Base-by-base conservation (phyloP, 2,888 invertebrate genomes). In the Crossocerus cetratus region DNA sequence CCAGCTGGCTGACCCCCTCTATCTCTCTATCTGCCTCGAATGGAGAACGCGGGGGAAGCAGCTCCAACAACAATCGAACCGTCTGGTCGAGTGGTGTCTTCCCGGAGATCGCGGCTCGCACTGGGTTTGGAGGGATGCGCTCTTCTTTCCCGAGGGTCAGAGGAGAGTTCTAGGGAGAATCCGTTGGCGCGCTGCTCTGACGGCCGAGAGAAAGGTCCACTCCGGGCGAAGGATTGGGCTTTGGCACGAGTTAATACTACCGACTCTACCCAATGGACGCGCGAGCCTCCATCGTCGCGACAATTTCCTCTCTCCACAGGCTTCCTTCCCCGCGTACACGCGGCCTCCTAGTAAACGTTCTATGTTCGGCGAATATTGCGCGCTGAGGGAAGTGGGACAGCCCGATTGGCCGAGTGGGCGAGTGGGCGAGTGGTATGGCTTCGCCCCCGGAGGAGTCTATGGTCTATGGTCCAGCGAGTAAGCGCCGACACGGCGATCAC, bases 181-280 rank as follows among this genome's bases (percentile, higher is more conserved):
- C 14, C 16, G 60, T 23, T 11, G 55, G 56, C 53, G 22, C 49
- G 65, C 63, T 16, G 60, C 18, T 43, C 2, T 45, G 59, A 62
- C 55, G 14, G 65, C 21, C 64, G 56, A 65, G 11, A 54, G 49
- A 44, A 59, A 32, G 61, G 5, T 61, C 23, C 55, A 45, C 55
- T 21, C 23, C 59, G 22, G 5, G 44, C 60, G 49, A 60, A 53
- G 65, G 55, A 42, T 63, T 59, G 63, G 66, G 68, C 64, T 81
- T 82, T 82, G 82, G 81, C 82, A 82, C 83, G 56, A 65, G 68
- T 58, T 81, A 79, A 82, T 83, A 82, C 77, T 79, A 70, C 56
- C 53, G 23, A 55, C 43, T 70, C 66, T 49, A n/a, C 16, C 61
- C 53, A 22, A 68, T 20, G 66, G 45, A 67, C 22, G 57, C 60